phyloP scores from a whole-genome alignment of 2,797 vertebrate species.

The Smutsia gigantea region DNA sequence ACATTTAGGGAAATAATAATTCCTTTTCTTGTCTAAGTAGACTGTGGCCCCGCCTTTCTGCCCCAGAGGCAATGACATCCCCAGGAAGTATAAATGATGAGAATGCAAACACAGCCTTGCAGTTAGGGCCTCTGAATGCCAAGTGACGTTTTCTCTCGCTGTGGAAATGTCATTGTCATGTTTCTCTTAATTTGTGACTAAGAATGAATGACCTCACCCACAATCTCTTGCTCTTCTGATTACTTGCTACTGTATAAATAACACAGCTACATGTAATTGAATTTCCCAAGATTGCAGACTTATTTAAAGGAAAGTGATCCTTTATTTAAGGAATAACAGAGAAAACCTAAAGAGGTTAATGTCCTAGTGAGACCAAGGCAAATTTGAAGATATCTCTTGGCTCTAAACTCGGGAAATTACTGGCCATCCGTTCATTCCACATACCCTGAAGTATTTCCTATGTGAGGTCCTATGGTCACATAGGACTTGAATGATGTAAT shows the following conservation, averaged over 20 bases:
- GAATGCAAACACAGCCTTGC: slow-evolving; percentile 45
- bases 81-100: not conserved
- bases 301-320: slow-evolving; percentile 1
- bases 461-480: not conserved
- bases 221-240: slow-evolving; percentile 61
- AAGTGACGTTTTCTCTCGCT: slow-evolving; percentile 70
- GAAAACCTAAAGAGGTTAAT: not conserved
- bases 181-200: slow-evolving; percentile 70
- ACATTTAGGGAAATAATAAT: not conserved
- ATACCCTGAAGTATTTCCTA: not conserved
- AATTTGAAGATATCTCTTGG: not conserved
- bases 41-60: not conserved
- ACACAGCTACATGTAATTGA: slow-evolving; percentile 49
- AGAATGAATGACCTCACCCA: slow-evolving; percentile 33
- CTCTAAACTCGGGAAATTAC: not conserved
- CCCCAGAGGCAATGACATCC: not conserved
- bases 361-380: not conserved
- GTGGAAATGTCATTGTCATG: slow-evolving; percentile 59
- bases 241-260: slow-evolving; percentile 54
- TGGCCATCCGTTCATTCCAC: not conserved
- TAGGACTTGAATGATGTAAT: not conserved
- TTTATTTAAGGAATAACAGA: not conserved
- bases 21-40: not conserved
- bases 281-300: slow-evolving; percentile 58
- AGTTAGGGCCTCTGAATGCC: slow-evolving; percentile 21